A percentile compares a stretch with the other conserved stretches of the same genome.
Conservation (phyloP, 2,113 vertebrate genomes). For the Neotragus moschatus region DNA sequence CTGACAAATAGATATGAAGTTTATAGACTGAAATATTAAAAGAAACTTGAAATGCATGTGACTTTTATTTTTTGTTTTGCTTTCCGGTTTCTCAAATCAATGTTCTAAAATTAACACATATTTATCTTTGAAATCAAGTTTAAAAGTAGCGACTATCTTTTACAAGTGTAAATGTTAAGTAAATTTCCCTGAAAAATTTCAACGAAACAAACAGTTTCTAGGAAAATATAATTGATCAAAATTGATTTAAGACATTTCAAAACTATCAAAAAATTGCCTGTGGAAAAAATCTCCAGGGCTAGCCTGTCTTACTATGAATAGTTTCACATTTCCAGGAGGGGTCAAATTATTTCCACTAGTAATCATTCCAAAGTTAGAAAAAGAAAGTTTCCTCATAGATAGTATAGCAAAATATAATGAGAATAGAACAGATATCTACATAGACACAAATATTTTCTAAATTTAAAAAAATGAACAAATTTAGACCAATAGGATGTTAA, state of each 20-base stretch:
- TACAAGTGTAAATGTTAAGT: neutral
- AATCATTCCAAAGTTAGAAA: neutral
- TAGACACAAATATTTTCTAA: neutral
- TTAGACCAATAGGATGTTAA: constrained; percentile 24
- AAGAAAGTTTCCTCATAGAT: neutral
- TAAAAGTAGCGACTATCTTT: neutral
- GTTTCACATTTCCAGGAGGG: neutral
- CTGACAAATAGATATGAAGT: neutral
- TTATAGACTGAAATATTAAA: neutral
- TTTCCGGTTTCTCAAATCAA: constrained; percentile 19
- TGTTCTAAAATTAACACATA: neutral
- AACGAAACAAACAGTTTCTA: neutral
- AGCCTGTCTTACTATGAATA: neutral
- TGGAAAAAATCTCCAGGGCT: neutral
- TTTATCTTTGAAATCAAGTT: neutral
- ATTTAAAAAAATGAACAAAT: neutral
- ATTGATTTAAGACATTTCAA: neutral
- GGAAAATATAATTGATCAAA: constrained; percentile 34
- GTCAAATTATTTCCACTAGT: neutral
- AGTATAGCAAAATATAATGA: neutral
- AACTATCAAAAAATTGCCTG: neutral
- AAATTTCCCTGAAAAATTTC: neutral
- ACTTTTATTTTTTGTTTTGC: neutral
- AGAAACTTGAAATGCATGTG: neutral
- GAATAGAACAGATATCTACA: neutral